Base-by-base conservation (phyloP, 1,140 invertebrate species). In the Drosophila watanabei region DNA sequence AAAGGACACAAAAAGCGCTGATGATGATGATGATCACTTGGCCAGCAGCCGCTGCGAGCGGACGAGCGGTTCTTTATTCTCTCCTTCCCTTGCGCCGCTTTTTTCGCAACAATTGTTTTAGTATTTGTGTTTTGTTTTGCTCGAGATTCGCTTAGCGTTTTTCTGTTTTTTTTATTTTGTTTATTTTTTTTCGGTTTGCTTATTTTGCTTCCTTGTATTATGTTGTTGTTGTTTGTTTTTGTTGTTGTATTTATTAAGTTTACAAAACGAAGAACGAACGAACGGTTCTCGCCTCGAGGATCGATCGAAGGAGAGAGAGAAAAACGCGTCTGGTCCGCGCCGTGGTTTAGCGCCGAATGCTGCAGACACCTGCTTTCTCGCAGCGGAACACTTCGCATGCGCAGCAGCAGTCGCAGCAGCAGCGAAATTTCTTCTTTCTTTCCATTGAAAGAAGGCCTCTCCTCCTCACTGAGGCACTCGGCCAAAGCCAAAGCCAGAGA, bases 351-450 rank as follows among this genome's bases (percentile, higher is more conserved):
- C 86, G 82, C 87, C 87, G 92, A 93, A 93, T 93, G 92, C 78
- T 89, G 82, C 91, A 92, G 92, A 87, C 92, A 93, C 92, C 92
- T 93, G 92, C 92, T 93, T 93, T 92, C 92, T 90, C 91, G 86
- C 79, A 91, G 92, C 92, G 92, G 92, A 93, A 93, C 89, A 93
- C 92, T 93, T 93, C 92, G 92, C 92, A 93, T 93, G 92, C 89
- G 92, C 87, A 86, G 70, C 83, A 79, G 63, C 87, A 80, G 59
- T 43, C 18, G 49, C 75, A 56, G 52, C 51, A 56, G 60, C 71
- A 79, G 85, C 85, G 85, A 88, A 88, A 88, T 88, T 88, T 88
- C 80, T 72, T 73, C 69, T 72, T 86, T 85, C 79, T 81, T 88
- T 85, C 64, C 85, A 88, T 89, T 89, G 61, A 52, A 63, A 48